phyloP scores from a whole-genome alignment of 2,797 vertebrate species.

The Scomberomorus guttatus region DNA sequence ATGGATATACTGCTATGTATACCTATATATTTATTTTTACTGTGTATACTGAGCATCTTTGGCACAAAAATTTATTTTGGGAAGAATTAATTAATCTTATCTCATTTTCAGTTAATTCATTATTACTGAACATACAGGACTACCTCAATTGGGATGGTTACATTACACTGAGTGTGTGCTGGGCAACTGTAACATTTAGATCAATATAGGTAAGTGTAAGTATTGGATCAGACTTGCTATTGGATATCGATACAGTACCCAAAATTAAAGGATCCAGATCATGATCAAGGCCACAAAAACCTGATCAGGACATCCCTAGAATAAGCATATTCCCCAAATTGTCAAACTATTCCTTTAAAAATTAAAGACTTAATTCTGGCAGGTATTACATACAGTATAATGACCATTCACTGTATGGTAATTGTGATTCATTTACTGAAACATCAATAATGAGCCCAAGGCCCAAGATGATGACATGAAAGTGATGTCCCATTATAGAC shows the following conservation, averaged over 20 bases:
- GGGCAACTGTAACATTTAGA: neutral
- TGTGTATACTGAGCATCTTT: neutral
- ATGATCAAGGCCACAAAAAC: too few species aligned
- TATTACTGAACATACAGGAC: too few species aligned
- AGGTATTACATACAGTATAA: neutral
- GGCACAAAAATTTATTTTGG: neutral
- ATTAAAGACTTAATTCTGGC: neutral
- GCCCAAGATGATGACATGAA: neutral
- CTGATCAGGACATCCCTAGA: neutral
- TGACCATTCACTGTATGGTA: neutral
- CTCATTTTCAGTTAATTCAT: too few species aligned
- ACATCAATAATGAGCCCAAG: neutral
- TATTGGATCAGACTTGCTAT: neutral
- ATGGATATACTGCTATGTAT: too few species aligned
- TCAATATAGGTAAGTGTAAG: neutral
- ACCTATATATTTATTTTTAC: neutral
- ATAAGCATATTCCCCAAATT: neutral
- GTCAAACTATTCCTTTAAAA: neutral
- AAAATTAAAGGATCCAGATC: too few species aligned
- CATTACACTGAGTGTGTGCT: too few species aligned
- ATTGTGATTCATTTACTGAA: neutral
- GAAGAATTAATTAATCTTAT: too few species aligned
- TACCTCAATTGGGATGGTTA: neutral
- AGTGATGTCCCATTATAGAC: neutral
- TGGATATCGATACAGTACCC: too few species aligned